Conservation (phyloP, 1,140 invertebrate genomes). For the Macrosteles quadrilineatus region DNA sequence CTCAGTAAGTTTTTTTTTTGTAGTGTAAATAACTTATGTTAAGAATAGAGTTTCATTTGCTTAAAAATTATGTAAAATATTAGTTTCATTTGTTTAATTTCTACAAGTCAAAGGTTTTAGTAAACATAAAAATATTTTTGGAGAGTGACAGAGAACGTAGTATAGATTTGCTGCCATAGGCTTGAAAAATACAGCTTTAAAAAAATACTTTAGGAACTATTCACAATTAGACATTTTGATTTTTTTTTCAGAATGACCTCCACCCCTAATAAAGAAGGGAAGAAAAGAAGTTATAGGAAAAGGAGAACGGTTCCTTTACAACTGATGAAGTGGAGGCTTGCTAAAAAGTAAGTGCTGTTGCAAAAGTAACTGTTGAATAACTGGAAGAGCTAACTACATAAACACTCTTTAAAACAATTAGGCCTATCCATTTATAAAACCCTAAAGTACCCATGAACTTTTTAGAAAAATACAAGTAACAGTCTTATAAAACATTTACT, state of each 20-base stretch:
- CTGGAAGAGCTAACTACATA: background rate
- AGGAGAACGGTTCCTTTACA: background rate
- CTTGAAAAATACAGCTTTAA: background rate
- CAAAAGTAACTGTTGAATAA: background rate
- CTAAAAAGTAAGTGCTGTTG: slow-evolving; percentile 1
- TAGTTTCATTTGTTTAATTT: background rate
- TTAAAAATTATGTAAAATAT: background rate
- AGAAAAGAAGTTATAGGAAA: background rate
- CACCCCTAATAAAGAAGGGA: background rate
- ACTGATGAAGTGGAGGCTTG: background rate
- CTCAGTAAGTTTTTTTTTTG: background rate
- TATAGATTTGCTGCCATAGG: background rate
- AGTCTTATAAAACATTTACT: no score
- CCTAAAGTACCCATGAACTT: background rate
- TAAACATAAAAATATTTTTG: background rate
- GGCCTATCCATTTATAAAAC: background rate
- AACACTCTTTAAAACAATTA: background rate
- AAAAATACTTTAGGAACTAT: background rate
- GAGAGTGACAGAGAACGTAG: background rate
- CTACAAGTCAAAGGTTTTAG: background rate
- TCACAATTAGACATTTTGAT: background rate
- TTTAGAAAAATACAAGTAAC: background rate
- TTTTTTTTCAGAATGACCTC: background rate
- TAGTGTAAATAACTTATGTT: background rate
- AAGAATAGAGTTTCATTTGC: background rate